Conservation (phyloP, 2,888 invertebrate genomes). For the Linnaemya tessellans region DNA sequence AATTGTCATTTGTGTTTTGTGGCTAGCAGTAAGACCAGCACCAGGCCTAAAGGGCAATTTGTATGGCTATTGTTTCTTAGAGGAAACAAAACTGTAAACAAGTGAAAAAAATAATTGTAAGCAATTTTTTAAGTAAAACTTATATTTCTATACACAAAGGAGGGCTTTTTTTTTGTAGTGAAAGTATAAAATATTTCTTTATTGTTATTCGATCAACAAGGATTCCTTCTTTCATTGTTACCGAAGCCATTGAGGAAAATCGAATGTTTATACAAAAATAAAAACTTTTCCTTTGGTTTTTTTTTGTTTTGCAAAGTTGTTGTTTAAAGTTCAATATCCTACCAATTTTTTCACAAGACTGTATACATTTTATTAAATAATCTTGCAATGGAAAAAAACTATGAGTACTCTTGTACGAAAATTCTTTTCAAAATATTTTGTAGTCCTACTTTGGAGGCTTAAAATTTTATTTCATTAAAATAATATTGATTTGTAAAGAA, state of each 20-base stretch:
- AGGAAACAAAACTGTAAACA: slow-evolving; percentile 19
- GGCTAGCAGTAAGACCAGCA: neutral
- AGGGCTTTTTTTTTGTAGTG: neutral
- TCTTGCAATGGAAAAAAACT: neutral
- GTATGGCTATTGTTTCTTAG: neutral
- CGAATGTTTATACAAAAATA: neutral
- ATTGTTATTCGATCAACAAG: slow-evolving; percentile 2
- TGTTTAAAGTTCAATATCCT: slow-evolving; percentile 1
- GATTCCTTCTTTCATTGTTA: neutral
- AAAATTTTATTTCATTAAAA: slow-evolving; percentile 59
- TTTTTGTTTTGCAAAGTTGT: neutral
- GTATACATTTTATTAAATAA: neutral
- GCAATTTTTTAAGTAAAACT: slow-evolving; percentile 35
- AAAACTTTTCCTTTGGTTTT: neutral
- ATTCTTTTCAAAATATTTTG: slow-evolving; percentile 9
- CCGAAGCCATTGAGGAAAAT: slow-evolving; percentile 31
- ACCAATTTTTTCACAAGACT: neutral
- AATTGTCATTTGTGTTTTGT: neutral
- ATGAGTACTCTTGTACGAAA: neutral
- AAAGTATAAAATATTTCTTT: neutral
- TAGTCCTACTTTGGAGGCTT: slow-evolving; percentile 31
- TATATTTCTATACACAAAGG: slow-evolving; percentile 35
- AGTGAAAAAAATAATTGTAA: slow-evolving; percentile 21
- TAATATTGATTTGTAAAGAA: slow-evolving; percentile 56
- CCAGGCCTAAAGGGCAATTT: neutral